Percentiles rank a stretch among this genome's conserved stretches.
Conservation (phyloP, 2,888 invertebrate species). For the Horisme vitalbata region DNA sequence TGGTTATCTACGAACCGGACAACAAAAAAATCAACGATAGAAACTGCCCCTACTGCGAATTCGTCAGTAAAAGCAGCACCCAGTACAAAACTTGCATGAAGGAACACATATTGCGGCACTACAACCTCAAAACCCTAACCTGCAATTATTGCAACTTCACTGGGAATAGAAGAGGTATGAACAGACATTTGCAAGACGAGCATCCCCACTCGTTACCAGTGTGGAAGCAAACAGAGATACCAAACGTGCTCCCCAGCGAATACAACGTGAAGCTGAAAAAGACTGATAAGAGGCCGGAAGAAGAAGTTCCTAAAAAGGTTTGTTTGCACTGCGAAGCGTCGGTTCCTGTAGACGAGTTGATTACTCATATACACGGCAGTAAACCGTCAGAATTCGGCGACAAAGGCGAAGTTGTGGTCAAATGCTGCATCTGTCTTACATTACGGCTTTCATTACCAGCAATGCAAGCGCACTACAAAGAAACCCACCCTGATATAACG, state of each 20-base stretch:
- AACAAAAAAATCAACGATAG: constrained; percentile 18
- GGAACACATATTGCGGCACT: constrained; percentile 73
- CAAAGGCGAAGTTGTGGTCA: constrained; percentile 62
- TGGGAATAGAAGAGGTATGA: constrained; percentile 47
- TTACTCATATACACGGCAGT: constrained; percentile 48
- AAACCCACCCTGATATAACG: constrained; percentile 40
- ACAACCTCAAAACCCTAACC: constrained; percentile 63
- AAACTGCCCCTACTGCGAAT: constrained; percentile 56
- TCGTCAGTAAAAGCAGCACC: constrained; percentile 16
- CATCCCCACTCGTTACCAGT: constrained; percentile 48
- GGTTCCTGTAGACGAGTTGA: constrained; percentile 38
- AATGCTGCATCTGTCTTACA: constrained; percentile 68
- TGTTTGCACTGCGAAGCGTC: constrained; percentile 61
- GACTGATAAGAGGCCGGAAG: constrained; percentile 8
- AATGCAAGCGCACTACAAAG: constrained; percentile 60
- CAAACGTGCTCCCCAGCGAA: constrained; percentile 16
- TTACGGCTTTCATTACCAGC: constrained; percentile 50
- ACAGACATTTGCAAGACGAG: constrained; percentile 47
- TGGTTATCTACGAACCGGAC: constrained; percentile 52
- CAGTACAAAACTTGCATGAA: constrained; percentile 41
- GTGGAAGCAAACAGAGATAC: constrained; percentile 38
- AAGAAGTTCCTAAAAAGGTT: constrained; percentile 33
- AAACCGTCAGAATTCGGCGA: constrained; percentile 48
- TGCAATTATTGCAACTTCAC: constrained; percentile 67
- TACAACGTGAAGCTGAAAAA: constrained; percentile 4